phyloP scores from a whole-genome alignment of 1,140 invertebrate genomes.

The Akabosia matsudoensis region DNA sequence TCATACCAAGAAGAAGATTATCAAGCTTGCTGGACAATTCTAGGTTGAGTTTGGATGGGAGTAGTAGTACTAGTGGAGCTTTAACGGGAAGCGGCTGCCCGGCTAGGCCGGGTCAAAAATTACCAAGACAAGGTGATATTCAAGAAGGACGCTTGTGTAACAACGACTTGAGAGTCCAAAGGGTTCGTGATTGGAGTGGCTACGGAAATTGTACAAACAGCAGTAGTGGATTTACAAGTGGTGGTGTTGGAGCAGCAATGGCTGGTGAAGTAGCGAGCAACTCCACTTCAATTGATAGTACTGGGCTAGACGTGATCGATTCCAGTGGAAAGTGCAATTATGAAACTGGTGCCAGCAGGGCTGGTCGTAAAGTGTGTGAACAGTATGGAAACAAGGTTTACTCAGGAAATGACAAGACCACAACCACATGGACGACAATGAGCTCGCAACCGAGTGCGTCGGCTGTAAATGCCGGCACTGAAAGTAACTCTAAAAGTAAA shows the following conservation, averaged over 20 bases:
- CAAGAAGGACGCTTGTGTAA: background rate
- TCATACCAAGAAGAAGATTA: background rate
- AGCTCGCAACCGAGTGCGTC: background rate
- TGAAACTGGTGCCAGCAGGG: background rate
- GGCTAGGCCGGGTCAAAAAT: background rate
- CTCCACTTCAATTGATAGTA: background rate
- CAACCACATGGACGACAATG: background rate
- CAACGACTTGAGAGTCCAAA: background rate
- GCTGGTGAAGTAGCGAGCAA: background rate
- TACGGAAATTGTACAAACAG: slow-evolving; percentile 7
- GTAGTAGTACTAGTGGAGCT: background rate
- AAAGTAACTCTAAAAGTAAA: background rate
- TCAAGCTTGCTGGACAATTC: slow-evolving; percentile 1
- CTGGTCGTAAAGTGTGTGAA: background rate
- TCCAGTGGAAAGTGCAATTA: background rate
- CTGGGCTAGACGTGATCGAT: background rate
- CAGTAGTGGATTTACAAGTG: slow-evolving; percentile 6
- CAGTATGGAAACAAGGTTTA: background rate
- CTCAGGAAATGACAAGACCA: background rate
- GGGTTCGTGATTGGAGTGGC: background rate
- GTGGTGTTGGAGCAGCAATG: background rate
- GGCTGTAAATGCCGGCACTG: background rate
- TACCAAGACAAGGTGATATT: background rate
- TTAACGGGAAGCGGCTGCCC: background rate
- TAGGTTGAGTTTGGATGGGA: background rate